Base-by-base conservation (phyloP, 1,140 invertebrate species). In the Drosophila athabasca region DNA sequence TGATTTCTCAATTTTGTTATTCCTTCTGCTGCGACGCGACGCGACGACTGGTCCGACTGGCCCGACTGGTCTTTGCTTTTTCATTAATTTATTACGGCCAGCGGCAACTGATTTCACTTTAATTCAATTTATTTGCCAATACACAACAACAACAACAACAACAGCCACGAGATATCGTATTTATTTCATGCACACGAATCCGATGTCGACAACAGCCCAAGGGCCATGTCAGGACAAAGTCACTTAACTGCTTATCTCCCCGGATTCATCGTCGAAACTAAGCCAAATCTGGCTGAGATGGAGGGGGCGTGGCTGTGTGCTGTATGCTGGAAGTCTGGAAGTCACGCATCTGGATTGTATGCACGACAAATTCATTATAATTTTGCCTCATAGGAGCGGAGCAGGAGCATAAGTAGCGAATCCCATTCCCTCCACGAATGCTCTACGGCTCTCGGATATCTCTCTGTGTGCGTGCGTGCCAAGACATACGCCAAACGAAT, bases 291-390 rank as follows among this genome's bases (percentile, higher is more conserved):
- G 62, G 39, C 24, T 17, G 6, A 44, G 29, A 73, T 71, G 66
- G 57, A 60, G 78, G 48, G 61, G 73, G 62, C 61, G 57, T 72
- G 51, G 26, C 49, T 2, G 44, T 39, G n/a, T 61, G 17, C 41
- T 9, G 43, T 1, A n/a, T 24, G 24, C 24, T 24, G 24, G 24
- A 24, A 4, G 24, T 24, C 24, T 24, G 24, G 2, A 4, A 43
- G 60, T 49, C 66, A 75, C 69, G 57, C 64, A 71, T 71, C 65
- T 51, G 29, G 53, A 75, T 62, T 71, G 60, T 76, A 83, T 88
- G 67, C 67, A 83, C 71, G 76, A 88, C 84, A 76, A 83, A 87
- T 87, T 87, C 83, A 87, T 88, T 87, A 88, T 87, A 83, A 88
- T 89, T 83, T 87, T 22, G 46, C 17, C 57, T 49, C 49, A 19